Evolutionary conservation across 2,113 vertebrate species (phyloP), one percentile per base, ranked within the genome.

Genomic region (Jaculus jaculus): DNA sequence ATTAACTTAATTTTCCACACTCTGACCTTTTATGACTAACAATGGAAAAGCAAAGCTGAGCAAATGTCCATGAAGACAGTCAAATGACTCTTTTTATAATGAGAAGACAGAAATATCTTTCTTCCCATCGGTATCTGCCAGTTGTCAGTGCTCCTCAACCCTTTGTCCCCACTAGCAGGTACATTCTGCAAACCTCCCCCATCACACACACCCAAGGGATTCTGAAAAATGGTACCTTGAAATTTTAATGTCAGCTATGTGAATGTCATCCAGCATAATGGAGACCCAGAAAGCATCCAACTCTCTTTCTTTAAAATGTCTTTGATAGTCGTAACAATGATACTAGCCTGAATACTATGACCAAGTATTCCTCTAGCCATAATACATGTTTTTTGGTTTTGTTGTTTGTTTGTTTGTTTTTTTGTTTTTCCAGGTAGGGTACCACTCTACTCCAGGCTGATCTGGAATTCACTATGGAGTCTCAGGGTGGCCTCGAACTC

Each of bases 1-100:
- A 98, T 98, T 98, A 98, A 98, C 97, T 98, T 98, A 98, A 98
- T 98, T 98, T 98, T 98, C 98, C 96, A 97, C 79, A 65, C 97
- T 93, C 96, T 98, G 98, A 98, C 98, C 98, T 98, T 98, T 98
- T 97, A 98, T 98, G 97, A 98, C 97, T 97, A 98, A 98, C 98
- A 98, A 98, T 97, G 95, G 97, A 97, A 97, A 97, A 97, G 97
- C 97, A 98, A 98, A 98, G 98, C 97, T 98, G 98, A 98, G 97
- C 97, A 98, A 98, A 98, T 97, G 98, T 93, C 97, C 98, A 98
- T 98, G 98, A 98, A 98, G 98, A 97, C 95, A 97, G 96, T 97
- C 96, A 98, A 98, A 98, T 98, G 95, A 98, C 98, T 97, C 93
- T 97, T 97, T 96, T 96, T 97, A 97, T 98, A 98, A 98, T 98